Evolutionary conservation across 2,113 vertebrate genomes (phyloP).

Genomic region (Saimiri boliviensis): DNA sequence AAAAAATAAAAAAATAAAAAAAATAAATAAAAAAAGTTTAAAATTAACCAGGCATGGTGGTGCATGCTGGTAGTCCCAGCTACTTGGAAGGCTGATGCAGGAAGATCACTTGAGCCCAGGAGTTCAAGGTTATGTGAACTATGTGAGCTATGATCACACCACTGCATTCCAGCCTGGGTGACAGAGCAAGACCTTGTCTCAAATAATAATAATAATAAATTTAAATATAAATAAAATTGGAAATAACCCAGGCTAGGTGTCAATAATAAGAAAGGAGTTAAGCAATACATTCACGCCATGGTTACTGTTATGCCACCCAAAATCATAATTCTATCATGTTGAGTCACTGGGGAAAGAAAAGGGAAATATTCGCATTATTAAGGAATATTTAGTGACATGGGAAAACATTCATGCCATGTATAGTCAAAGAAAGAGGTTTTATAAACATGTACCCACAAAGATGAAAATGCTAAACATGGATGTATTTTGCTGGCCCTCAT

Average conservation of each 20-base stretch:
- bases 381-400: background rate
- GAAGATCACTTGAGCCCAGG: background rate
- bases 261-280: background rate
- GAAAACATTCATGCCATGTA: background rate
- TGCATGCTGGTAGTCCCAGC: background rate
- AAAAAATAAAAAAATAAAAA: no score
- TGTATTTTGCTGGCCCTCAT: background rate
- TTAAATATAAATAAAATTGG: background rate
- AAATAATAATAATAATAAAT: no score
- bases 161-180: background rate
- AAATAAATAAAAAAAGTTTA: background rate
- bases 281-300: background rate
- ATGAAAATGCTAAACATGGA: background rate
- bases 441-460: background rate
- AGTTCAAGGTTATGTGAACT: background rate
- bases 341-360: no score
- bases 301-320: background rate
- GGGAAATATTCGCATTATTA: background rate
- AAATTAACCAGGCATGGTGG: background rate
- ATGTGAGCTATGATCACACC: background rate
- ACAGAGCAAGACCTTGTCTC: background rate
- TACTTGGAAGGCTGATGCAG: background rate
- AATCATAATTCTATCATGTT: background rate
- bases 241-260: background rate
- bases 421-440: background rate